Conservation (phyloP, 2,113 vertebrate genomes). For the Galemys pyrenaicus region DNA sequence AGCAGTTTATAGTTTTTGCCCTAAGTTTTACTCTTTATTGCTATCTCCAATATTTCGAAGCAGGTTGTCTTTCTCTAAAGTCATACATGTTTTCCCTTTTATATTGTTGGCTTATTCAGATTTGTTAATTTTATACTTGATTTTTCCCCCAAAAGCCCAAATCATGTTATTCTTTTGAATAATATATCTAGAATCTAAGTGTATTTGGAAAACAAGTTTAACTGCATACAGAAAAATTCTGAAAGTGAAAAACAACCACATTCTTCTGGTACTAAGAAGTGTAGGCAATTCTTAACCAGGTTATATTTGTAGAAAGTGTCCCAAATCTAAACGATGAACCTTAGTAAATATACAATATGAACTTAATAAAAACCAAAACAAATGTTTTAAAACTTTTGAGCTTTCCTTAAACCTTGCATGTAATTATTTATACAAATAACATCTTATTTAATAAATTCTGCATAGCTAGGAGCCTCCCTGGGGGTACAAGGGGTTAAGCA, state of each 20-base stretch:
- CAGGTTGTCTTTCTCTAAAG: constrained; percentile 41
- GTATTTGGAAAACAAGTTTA: neutral
- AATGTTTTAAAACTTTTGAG: constrained; percentile 42
- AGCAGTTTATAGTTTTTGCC: neutral
- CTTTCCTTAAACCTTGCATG: neutral
- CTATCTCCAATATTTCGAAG: constrained; percentile 26
- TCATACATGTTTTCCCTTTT: neutral
- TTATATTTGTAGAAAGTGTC: constrained; percentile 17
- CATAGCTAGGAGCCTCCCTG: too few species aligned
- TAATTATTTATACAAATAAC: constrained; percentile 26
- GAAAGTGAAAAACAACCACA: neutral
- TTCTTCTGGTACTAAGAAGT: constrained; percentile 30
- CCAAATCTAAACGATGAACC: neutral
- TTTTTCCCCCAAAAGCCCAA: neutral
- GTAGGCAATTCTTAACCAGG: neutral
- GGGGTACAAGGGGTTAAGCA: too few species aligned
- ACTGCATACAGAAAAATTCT: neutral
- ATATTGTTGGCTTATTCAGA: neutral
- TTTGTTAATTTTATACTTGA: constrained; percentile 18
- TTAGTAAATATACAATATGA: constrained; percentile 36
- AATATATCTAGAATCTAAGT: constrained; percentile 22
- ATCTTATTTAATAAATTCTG: constrained; percentile 39
- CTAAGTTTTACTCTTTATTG: constrained; percentile 38
- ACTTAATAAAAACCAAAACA: constrained; percentile 43
- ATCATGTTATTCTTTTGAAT: constrained; percentile 29